Percentiles rank a stretch among this genome's conserved stretches.
These are phyloP conservation scores for Chymomyza fuscimana DNA, from an alignment of 2,888 invertebrate genomes.

Conservation along the genomic window DNA sequence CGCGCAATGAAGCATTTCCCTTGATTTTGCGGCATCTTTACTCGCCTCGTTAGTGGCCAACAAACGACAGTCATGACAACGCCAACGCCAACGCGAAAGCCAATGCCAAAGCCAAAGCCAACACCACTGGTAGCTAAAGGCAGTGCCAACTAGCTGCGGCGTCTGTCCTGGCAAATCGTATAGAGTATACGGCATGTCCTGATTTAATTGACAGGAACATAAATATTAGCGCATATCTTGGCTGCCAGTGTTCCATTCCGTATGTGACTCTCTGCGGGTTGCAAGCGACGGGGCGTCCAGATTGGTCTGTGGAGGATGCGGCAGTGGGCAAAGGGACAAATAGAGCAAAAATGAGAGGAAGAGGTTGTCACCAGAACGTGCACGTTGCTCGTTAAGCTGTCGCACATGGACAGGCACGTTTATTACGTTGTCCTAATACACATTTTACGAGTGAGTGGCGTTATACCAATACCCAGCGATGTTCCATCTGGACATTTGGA, in stretches of 20 bases:
- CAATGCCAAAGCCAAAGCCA: constrained; percentile 20
- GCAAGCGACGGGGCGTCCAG: constrained; percentile 43
- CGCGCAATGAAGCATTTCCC: constrained; percentile 76
- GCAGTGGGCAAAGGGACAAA: constrained; percentile 25
- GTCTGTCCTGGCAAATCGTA: constrained; percentile 1
- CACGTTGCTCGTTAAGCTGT: constrained; percentile 69
- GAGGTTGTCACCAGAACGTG: constrained; percentile 50
- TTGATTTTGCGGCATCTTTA: constrained; percentile 76
- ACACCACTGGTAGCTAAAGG: constrained; percentile 16
- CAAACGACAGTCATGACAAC: constrained; percentile 74
- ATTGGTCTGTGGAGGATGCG: constrained; percentile 41
- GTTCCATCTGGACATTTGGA: background rate
- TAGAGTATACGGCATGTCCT: constrained; percentile 64
- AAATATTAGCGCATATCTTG: constrained; percentile 77
- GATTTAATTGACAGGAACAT: constrained; percentile 80
- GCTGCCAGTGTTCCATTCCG: constrained; percentile 34
- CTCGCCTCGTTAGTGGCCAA: constrained; percentile 76
- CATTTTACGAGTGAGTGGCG: constrained; percentile 62
- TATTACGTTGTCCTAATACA: constrained; percentile 66
- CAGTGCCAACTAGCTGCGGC: constrained; percentile 22
- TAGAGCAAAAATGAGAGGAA: constrained; percentile 15
- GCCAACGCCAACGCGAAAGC: constrained; percentile 46
- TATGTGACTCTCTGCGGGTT: background rate
- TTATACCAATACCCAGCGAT: constrained; percentile 28
- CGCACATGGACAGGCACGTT: constrained; percentile 51